Evolutionary conservation across 2,888 invertebrate genomes (phyloP).

Genomic region (Maniola hyperantus): DNA sequence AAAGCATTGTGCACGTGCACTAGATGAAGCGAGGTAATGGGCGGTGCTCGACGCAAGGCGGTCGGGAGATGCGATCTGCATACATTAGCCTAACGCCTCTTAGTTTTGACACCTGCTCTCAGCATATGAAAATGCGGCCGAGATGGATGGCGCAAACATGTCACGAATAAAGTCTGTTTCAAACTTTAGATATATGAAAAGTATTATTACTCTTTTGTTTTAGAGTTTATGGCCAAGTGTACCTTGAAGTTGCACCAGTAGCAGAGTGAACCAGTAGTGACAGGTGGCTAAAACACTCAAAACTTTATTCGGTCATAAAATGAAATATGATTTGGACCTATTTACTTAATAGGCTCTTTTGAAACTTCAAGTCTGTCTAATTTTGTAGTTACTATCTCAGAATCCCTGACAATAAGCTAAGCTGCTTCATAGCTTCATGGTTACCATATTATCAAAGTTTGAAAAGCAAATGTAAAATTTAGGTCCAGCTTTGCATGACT

Average conservation of each 20-base stretch:
- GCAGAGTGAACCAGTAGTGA: background rate
- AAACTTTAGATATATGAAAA: conserved; percentile 53
- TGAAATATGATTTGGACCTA: background rate
- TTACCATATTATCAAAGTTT: no score
- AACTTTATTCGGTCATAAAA: background rate
- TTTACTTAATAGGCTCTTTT: no score
- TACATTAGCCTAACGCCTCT: conserved; percentile 79
- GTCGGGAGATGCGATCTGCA: conserved; percentile 78
- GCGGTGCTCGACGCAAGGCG: conserved; percentile 47
- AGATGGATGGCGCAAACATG: conserved; percentile 76
- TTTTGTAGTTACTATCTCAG: no score
- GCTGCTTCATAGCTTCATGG: no score
- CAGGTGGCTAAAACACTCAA: background rate
- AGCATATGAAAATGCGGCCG: conserved; percentile 59
- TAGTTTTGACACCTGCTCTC: conserved; percentile 81
- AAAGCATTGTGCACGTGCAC: conserved; percentile 46
- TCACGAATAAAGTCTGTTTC: conserved; percentile 66
- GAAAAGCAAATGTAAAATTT: no score
- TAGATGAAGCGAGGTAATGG: conserved; percentile 67
- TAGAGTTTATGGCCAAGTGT: conserved; percentile 28
- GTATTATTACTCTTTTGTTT: conserved; percentile 41
- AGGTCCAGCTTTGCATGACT: no score
- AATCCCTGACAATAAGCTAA: no score
- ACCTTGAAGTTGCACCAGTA: background rate
- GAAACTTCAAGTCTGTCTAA: no score